phyloP scores from a whole-genome alignment of 2,888 invertebrate species.

The Drosophila paucipuncta region DNA sequence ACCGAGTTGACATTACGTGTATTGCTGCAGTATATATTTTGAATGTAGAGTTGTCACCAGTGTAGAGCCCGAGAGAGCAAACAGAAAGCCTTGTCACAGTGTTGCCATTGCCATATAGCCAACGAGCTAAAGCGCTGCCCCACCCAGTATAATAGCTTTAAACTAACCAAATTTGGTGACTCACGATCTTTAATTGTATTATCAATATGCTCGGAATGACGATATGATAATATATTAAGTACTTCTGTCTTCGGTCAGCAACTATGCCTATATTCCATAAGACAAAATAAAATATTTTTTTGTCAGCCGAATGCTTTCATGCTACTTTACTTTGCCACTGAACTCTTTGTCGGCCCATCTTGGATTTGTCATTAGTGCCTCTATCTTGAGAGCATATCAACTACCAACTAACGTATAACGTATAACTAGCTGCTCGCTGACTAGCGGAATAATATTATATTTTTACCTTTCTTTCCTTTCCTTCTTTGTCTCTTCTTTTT shows the following conservation, averaged over 20 bases:
- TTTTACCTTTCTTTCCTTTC: neutral
- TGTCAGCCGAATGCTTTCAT: neutral
- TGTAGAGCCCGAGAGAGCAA: neutral
- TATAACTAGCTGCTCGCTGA: neutral
- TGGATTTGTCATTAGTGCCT: neutral
- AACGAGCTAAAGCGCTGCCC: neutral
- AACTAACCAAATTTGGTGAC: neutral
- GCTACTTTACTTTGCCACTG: neutral
- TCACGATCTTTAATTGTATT: neutral
- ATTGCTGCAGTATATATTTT: neutral
- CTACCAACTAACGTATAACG: neutral
- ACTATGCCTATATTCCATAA: neutral
- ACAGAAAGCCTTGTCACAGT: neutral
- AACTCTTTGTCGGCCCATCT: neutral
- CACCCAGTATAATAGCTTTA: neutral
- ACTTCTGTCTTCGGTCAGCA: neutral
- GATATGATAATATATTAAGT: neutral
- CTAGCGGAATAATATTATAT: neutral
- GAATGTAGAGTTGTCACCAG: constrained; percentile 31
- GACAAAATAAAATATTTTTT: neutral
- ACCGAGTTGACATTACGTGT: neutral
- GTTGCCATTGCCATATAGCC: neutral
- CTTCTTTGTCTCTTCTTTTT: neutral
- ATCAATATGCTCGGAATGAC: neutral
- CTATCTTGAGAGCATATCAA: neutral